A percentile compares a stretch with the other conserved stretches of the same genome.
Conservation (phyloP, 2,113 vertebrate species). For the Podilymbus podiceps region DNA sequence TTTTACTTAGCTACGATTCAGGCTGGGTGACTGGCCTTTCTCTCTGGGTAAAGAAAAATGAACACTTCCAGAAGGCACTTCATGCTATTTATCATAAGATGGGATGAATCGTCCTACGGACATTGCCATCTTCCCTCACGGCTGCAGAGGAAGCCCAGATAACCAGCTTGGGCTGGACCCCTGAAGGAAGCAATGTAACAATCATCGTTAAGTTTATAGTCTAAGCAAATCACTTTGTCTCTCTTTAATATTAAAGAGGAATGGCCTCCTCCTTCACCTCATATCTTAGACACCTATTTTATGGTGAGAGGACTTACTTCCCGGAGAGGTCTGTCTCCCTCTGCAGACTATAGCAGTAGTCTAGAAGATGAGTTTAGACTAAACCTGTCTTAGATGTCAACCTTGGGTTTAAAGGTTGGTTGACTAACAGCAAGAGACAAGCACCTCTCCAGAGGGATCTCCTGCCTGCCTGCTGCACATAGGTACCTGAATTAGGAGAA, state of each 20-base stretch:
- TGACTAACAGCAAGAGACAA: background rate
- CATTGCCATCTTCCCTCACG: background rate
- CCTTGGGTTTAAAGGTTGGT: background rate
- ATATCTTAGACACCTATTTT: background rate
- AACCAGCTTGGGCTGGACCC: background rate
- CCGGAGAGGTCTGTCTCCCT: background rate
- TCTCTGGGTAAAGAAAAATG: background rate
- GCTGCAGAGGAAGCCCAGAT: background rate
- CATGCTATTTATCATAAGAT: background rate
- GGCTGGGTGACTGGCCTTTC: background rate
- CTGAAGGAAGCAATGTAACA: background rate
- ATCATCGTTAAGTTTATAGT: accelerated
- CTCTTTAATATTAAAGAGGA: background rate
- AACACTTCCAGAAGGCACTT: background rate
- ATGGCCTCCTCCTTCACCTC: background rate
- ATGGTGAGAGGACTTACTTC: background rate
- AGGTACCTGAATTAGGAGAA: background rate
- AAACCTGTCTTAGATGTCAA: background rate
- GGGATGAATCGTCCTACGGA: accelerated
- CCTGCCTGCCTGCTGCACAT: background rate
- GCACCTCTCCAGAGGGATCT: background rate
- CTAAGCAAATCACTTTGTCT: background rate
- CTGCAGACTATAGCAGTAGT: background rate
- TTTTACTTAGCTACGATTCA: background rate
- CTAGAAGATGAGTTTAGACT: background rate